Conservation (phyloP, 2,113 vertebrate genomes). For the Tupaia tana region DNA sequence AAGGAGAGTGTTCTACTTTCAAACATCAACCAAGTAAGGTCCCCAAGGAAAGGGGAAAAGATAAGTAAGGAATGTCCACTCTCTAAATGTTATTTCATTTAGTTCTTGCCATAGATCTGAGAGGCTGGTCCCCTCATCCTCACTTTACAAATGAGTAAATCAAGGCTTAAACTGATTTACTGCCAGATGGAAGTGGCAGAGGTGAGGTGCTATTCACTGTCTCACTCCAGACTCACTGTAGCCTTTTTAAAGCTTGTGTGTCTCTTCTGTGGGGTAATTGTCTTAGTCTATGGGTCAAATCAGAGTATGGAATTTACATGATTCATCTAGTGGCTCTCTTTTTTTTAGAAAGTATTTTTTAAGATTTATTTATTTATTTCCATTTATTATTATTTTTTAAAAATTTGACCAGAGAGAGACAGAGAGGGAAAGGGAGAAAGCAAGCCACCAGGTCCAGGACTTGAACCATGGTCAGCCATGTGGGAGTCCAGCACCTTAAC, state of each 20-base stretch:
- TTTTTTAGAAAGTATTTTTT: too few species aligned
- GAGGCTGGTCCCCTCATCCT: background rate
- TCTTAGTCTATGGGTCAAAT: background rate
- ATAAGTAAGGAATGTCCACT: background rate
- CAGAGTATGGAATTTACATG: background rate
- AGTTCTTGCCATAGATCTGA: background rate
- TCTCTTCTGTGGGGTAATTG: background rate
- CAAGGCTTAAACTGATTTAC: fast-evolving
- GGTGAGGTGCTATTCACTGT: fast-evolving
- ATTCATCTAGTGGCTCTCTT: background rate
- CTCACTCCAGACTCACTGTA: background rate
- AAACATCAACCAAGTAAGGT: background rate
- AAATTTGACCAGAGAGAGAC: too few species aligned
- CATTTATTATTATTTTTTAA: too few species aligned
- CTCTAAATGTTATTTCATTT: background rate
- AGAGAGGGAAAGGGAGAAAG: too few species aligned
- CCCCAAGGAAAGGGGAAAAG: background rate
- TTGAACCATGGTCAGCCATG: too few species aligned
- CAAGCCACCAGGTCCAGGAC: too few species aligned
- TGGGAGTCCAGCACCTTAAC: too few species aligned
- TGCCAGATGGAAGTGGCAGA: background rate
- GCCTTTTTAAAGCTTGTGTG: background rate
- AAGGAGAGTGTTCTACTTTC: background rate
- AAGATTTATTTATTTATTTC: too few species aligned
- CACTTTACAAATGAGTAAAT: background rate